Evolutionary conservation across 2,888 invertebrate species (phyloP).

Genomic region (Gymnoscelis rufifasciata): DNA sequence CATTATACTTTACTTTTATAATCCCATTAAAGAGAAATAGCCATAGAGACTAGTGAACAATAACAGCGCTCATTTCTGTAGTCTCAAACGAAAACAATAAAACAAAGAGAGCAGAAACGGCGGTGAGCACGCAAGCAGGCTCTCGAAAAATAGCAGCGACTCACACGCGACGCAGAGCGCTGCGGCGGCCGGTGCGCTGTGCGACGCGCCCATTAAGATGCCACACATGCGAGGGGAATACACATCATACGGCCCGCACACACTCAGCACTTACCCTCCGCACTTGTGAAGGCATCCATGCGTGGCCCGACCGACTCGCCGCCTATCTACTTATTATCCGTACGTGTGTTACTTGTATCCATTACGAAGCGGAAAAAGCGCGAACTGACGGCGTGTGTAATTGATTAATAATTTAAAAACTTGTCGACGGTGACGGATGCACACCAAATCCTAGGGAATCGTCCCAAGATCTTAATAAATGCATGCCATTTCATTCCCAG

Average conservation of each 20-base stretch:
- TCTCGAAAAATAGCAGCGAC: slow-evolving; percentile 62
- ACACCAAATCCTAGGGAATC: slow-evolving; percentile 26
- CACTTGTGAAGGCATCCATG: slow-evolving; percentile 65
- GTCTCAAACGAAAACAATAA: slow-evolving; percentile 63
- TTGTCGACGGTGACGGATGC: slow-evolving; percentile 42
- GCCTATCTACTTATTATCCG: slow-evolving; percentile 48
- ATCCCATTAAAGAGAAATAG: slow-evolving; percentile 51
- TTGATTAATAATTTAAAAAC: slow-evolving; percentile 72
- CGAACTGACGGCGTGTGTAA: slow-evolving; percentile 64
- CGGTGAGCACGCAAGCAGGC: slow-evolving; percentile 60
- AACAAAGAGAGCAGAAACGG: slow-evolving; percentile 67
- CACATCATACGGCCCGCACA: slow-evolving; percentile 52
- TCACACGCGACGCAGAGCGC: slow-evolving; percentile 49
- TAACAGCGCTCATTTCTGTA: slow-evolving; percentile 64
- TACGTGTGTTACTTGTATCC: slow-evolving; percentile 60
- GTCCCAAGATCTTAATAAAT: slow-evolving; percentile 56
- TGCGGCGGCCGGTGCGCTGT: slow-evolving; percentile 29
- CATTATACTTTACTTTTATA: slow-evolving; percentile 49
- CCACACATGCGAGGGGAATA: slow-evolving; percentile 50
- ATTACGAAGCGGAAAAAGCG: slow-evolving; percentile 70
- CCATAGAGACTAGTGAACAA: slow-evolving; percentile 55
- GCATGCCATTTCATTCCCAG: slow-evolving; percentile 41
- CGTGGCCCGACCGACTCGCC: slow-evolving; percentile 52
- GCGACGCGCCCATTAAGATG: slow-evolving; percentile 35
- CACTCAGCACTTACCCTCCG: slow-evolving; percentile 43